Evolutionary conservation across 2,113 vertebrate genomes (phyloP), one percentile per base, ranked within the genome.

Genomic region (Oryzias melastigma): DNA sequence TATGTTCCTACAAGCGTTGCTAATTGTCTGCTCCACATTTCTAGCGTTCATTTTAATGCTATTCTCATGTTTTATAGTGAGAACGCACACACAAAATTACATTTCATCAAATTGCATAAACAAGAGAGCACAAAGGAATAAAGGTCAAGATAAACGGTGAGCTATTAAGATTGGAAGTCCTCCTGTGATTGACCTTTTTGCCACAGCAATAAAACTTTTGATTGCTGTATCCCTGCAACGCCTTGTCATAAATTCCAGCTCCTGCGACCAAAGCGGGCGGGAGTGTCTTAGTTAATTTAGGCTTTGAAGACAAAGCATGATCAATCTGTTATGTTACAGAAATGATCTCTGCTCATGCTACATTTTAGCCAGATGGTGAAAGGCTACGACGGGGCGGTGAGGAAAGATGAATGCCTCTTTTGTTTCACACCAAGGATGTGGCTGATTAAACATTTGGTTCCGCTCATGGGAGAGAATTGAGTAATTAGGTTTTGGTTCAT

Each of bases 101-200:
- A 41, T 14, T 52, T 52, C 12, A 1, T 41, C 12, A 18, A 54
- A 54, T 40, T 40, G 5, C 8, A 35, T 35, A 18, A 18, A 40
- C 17, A n/a, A 24, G 4, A 58, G 43, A 52, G 7, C n/a, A 44
- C 15, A 58, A 45, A 15, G 13, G 18, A 22, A 50, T 0, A 43
- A 45, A 40, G 40, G 0, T 47, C n/a, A 53, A 27, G 0, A 25
- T 48, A 68, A 53, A 15, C 47, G 14, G 20, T 90, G 51, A 92
- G 70, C 73, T 44, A 86, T 87, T 84, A 81, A 59, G 78, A 81
- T 47, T 57, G 61, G 86, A 89, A 92, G 71, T 84, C 85, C 82
- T 79, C 40, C 13, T 41, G 7, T 27, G 55, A 54, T 35, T 54
- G 24, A 63, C 49, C 4, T 18, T 52, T 22, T 64, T 76, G 62